Conservation (phyloP, 2,888 invertebrate species). For the Plebejus argus region DNA sequence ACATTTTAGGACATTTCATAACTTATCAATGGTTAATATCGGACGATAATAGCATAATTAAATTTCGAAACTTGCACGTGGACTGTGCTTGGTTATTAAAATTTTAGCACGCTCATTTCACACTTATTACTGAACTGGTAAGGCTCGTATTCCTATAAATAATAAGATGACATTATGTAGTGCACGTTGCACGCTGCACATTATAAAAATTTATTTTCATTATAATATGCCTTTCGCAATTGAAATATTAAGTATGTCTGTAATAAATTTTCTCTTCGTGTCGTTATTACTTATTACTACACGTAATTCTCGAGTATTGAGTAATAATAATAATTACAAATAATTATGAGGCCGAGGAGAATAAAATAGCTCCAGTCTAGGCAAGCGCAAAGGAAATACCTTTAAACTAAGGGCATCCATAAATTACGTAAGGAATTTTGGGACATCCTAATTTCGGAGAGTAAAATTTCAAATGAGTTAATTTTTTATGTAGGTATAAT, state of each 20-base stretch:
- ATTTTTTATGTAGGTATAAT: too few species aligned
- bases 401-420: not conserved
- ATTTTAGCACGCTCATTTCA: constrained; percentile 7
- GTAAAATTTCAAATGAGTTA: too few species aligned
- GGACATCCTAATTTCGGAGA: too few species aligned
- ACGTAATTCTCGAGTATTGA: constrained; percentile 8
- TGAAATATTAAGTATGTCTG: constrained; percentile 21
- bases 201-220: constrained; percentile 18
- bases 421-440: not conserved
- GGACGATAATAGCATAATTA: constrained; percentile 18
- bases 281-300: constrained; percentile 13
- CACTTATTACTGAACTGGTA: not conserved
- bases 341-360: not conserved
- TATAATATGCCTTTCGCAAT: constrained; percentile 19
- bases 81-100: not conserved
- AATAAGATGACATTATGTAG: not conserved
- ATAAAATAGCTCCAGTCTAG: not conserved
- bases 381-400: not conserved
- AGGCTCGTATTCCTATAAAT: not conserved
- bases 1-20: constrained; percentile 23
- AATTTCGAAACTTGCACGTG: constrained; percentile 27
- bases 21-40: constrained; percentile 26
- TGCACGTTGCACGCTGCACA: constrained; percentile 17
- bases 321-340: constrained; percentile 14
- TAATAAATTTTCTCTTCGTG: constrained; percentile 12